Base-by-base conservation (phyloP, 92 coral and sea anemone genomes). In the Micromussa lordhowensis region DNA sequence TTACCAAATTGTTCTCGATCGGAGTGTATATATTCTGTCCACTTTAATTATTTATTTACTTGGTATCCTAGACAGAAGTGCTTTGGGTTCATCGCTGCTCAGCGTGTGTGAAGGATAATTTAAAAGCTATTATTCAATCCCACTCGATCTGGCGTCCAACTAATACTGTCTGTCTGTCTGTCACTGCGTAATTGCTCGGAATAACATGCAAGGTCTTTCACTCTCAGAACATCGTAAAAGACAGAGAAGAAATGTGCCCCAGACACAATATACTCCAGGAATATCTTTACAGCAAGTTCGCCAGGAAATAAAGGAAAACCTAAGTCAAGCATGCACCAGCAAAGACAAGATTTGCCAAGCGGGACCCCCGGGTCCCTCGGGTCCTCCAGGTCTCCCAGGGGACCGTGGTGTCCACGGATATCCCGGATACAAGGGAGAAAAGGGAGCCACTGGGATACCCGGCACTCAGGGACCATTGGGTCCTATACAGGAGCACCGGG, bases 391-490 rank as follows among this genome's bases (percentile, higher is more conserved):
- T n/a, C n/a, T n/a, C 14, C 40, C 40, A 3, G 86, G 86, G 17
- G 76, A 40, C 22, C 61, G 40, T 18, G 86, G 86, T 36, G 44
- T 44, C 21, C 78, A 12, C 19, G 86, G 86, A 1, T 82, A 82
- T 19, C 86, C 86, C 5, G 86, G 86, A 24, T 82, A 69, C 31
- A 82, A 82, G 66, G 86, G 86, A 4, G 78, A 82, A 22, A 82
- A 82, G 17, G 78, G 86, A 44, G 86, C 92, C 28, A 77, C 66
- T 49, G 94, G 94, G 68, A 29, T 18, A 21, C 24, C 44, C 1
- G 94, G 94, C 28, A 44, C 87, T 15, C 94, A 48, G 32, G 94
- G 94, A 2, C 90, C 92, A 28, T n/a, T 34, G 8, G 94, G 94
- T 21, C 72, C n/a, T n/a, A 18, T 30, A 91, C 66, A 19, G 94